Evolutionary conservation across 2,797 vertebrate species (phyloP), one percentile per base, ranked within the genome.

Genomic region (Oreortyx pictus): DNA sequence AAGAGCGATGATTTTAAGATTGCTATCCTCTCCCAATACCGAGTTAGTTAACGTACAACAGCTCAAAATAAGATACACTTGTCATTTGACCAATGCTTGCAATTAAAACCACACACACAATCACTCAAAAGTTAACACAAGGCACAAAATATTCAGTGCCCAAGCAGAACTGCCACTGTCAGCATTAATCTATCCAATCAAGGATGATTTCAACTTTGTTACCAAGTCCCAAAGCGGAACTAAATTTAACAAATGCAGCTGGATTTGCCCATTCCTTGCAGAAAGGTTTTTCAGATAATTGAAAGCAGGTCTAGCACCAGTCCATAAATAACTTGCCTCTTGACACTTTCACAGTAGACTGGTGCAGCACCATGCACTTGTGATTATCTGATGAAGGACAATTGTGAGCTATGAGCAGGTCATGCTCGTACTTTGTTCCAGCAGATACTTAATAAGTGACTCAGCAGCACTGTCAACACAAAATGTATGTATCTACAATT

Each of bases 271-370:
- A 65, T 41, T 92, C 50, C 79, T 84, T 82, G 78, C 72, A 84
- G 92, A 90, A 91, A 92, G 3, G 23, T 90, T 88, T 89, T 89
- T 70, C 44, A 64, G 25, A 54, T 75, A 82, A 92, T 49, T 88
- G 60, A 70, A 94, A 72, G 60, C 16, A 86, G 43, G 37, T 70
- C 59, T 75, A 82, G 61, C 65, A 24, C 57, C 60, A 82, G 76
- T 31, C 43, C 71, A 74, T 71, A 91, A 94, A 78, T 92, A 90
- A 82, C 76, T 66, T 70, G 10, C 17, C n/a, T 75, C 73, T 80
- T 14, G 13, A 88, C 67, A 37, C 46, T 82, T 95, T 66, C 29
- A 66, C 65, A 85, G 16, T 37, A 67, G 31, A 47, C 70, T 64
- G 23, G 68, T 9, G 52, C 61, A 72, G 61, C 39, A 10, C 43